A percentile compares a stretch with the other conserved stretches of the same genome.
These are phyloP conservation scores for Trileptium ribeirensis DNA, from an alignment of 2,888 invertebrate species.

Conservation along the genomic window DNA sequence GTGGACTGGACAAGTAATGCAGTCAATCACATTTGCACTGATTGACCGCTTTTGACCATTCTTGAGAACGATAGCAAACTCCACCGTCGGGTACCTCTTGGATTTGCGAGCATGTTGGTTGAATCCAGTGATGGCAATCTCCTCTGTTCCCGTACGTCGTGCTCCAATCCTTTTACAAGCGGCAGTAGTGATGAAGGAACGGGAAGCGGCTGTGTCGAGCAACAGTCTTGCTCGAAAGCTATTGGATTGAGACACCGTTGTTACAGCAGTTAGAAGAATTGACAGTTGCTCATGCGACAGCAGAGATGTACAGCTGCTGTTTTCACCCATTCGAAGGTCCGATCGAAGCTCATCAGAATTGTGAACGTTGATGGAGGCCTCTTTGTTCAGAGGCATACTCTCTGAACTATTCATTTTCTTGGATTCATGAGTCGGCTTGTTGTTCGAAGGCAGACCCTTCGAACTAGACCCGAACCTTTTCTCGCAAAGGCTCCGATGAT, in stretches of 20 bases:
- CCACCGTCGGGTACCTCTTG: neutral
- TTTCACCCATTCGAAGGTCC: neutral
- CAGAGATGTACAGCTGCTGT: neutral
- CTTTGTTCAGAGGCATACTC: neutral
- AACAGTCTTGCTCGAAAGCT: neutral
- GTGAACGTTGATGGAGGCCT: neutral
- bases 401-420: neutral
- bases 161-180: neutral
- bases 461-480: neutral
- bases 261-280: constrained; percentile 1
- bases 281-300: constrained; percentile 1
- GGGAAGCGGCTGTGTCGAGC: constrained; percentile 1
- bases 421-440: neutral
- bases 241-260: neutral
- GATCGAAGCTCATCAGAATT: neutral
- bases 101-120: neutral
- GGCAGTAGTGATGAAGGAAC: constrained; percentile 4
- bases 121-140: neutral
- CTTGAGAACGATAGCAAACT: neutral
- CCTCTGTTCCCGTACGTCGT: neutral
- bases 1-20: neutral
- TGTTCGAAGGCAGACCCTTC: constrained; percentile 11
- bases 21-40: neutral
- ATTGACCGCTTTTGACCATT: neutral
- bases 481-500: constrained; percentile 12